phyloP scores from a whole-genome alignment of 2,888 invertebrate species.

The Punctoribates punctum region DNA sequence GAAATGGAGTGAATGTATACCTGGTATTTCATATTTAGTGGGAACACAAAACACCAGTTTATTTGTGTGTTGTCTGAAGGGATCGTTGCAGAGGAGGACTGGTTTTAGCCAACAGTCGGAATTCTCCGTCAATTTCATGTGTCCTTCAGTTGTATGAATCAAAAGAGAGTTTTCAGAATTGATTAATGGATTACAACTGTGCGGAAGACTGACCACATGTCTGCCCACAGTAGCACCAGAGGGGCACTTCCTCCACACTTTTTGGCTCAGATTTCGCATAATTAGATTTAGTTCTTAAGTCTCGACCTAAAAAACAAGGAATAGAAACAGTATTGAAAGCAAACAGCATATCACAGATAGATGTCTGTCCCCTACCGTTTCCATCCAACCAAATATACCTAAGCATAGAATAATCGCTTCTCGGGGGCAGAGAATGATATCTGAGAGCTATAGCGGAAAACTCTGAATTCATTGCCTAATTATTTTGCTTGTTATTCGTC shows the following conservation, averaged over 20 bases:
- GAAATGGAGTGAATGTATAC: background rate
- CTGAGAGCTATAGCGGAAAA: background rate
- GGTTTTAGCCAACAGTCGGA: constrained; percentile 21
- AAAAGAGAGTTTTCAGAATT: background rate
- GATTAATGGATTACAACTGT: background rate
- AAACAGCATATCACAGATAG: too few relatives aligned
- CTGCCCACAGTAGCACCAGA: background rate
- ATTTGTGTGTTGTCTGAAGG: background rate
- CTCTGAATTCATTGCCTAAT: background rate
- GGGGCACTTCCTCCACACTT: constrained; percentile 4
- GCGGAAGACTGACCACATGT: background rate
- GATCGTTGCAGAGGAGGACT: background rate
- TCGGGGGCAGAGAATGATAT: background rate
- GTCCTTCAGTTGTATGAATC: background rate
- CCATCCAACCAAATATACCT: constrained; percentile 33
- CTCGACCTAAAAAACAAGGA: background rate
- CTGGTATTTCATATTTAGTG: constrained; percentile 10
- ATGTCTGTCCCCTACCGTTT: constrained; percentile 10
- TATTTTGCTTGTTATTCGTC: background rate
- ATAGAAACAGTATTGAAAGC: background rate
- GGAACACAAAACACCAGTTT: constrained; percentile 23
- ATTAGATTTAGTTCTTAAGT: constrained; percentile 8
- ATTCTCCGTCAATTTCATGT: background rate
- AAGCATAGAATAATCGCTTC: background rate
- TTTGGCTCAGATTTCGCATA: background rate